Evolutionary conservation across 2,888 invertebrate genomes (phyloP), one percentile per base, ranked within the genome.

Genomic region (Cremastinae sp.): DNA sequence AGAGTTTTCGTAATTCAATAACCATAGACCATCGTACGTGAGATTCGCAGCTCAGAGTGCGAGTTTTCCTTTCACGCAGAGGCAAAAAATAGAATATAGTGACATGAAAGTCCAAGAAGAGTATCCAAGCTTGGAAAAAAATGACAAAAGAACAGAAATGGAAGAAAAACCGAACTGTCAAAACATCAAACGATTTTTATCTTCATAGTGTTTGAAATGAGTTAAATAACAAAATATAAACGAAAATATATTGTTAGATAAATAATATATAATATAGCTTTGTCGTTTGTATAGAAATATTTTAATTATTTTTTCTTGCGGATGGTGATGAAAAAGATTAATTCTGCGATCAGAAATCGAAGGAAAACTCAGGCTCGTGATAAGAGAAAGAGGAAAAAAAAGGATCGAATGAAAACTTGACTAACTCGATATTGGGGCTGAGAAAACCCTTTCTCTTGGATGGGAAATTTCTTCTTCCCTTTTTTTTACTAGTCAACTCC

Each of bases 1-100:
- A 88, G 88, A 88, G 88, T 88, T 28, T 28, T 88, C 85, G 86
- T 88, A 88, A 89, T 89, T 87, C 85, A 86, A 88, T 88, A 86
- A 88, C 84, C 83, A 82, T 82, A 83, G 84, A 83, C 85, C 86
- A 28, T 28, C 5, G 28, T 28, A 84, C 83, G 84, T 83, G 79
- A 80, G 76, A 82, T 83, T 83, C 80, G 34, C 65, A 68, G 53
- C 74, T 53, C 71, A 28, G 49, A 43, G 65, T 65, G 74, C 74
- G 70, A 72, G 64, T 59, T 54, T 20, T 59, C 10, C 78, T 38
- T 69, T 49, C 64, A 41, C 64, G 61, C 41, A 58, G 58, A 45
- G 62, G 43, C 47, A 72, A 28, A 28, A 28, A 28, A 28, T 28
- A 28, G 28, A 28, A 28, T 28, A 28, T 2, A 28, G 5, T 28